Base-by-base conservation (phyloP, 2,113 vertebrate genomes). In the Tyto alba region DNA sequence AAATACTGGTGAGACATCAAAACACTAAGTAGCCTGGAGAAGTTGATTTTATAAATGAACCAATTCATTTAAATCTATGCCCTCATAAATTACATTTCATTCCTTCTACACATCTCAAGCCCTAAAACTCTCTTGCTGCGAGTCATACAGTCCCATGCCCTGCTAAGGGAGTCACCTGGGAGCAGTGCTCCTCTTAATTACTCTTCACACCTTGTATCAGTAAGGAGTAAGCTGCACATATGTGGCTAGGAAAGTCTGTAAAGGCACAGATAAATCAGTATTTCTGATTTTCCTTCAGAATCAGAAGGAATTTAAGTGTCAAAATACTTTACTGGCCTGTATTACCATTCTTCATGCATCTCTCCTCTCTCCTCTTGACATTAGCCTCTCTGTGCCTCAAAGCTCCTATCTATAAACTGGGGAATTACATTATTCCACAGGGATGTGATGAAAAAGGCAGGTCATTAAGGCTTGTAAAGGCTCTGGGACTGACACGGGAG, bases 1-100 rank as follows among this genome's bases (percentile, higher is more conserved):
- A 96, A 91, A 52, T 83, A 73, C 67, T 91, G 78, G 90, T 85
- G 48, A 95, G 78, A 93, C 71, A 89, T 95, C 92, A 93, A 91
- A 85, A 96, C 90, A 59, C 85, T 86, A 75, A 43, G 63, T 43
- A 95, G 94, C 90, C 90, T 85, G 75, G 69, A 96, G 90, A 94
- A 83, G 88, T 34, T 95, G 91, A 59, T 93, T 93, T 94, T 93
- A 95, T 76, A 96, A 96, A 95, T 94, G 38, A 85, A 86, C 63
- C 2, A 0, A 85, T 88, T 90, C 41, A 79, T 95, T 92, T 95
- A 66, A 86, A 50, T 89, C 90, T 66, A 20, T 29, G 75, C 55
- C 55, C 29, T 82, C 63, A 83, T 38, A 94, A 94, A 93, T 76
- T 3, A 16, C 32, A 41, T 68, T 93, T 82, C 64, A 53, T 74